A percentile compares a stretch with the other conserved stretches of the same genome.
phyloP scores from a whole-genome alignment of 2,113 vertebrate species.

The Neodon shergylaensis region DNA sequence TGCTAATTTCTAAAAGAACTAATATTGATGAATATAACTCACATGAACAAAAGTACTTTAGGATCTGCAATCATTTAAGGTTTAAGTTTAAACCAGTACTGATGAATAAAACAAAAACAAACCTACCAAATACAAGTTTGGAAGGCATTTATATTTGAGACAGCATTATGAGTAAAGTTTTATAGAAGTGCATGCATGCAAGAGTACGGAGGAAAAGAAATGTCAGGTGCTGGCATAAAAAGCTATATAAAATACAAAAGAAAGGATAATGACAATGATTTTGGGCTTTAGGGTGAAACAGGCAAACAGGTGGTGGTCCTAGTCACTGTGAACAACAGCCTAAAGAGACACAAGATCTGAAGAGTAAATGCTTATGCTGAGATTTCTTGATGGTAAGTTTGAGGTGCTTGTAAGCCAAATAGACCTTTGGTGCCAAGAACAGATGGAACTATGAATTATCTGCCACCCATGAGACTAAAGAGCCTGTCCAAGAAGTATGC shows the following conservation, averaged over 20 bases:
- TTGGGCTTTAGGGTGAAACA: conserved; percentile 17
- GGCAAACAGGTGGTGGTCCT: neutral
- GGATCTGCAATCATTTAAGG: neutral
- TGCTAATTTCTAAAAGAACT: conserved; percentile 48
- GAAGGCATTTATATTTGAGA: conserved; percentile 8
- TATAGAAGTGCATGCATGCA: neutral
- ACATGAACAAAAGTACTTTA: conserved; percentile 41
- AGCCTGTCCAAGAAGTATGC: neutral
- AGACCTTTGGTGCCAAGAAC: neutral
- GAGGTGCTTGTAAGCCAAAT: neutral
- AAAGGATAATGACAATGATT: neutral
- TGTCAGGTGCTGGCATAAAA: neutral
- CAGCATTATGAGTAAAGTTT: neutral
- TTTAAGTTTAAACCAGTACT: conserved; percentile 22
- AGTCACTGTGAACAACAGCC: neutral
- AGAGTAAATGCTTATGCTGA: neutral
- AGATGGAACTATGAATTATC: neutral
- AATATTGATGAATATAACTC: neutral
- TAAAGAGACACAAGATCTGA: neutral
- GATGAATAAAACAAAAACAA: neutral
- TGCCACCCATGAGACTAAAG: neutral
- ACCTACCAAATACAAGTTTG: neutral
- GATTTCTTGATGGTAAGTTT: neutral
- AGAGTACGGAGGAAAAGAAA: neutral
- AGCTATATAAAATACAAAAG: neutral